phyloP scores from a whole-genome alignment of 1,140 invertebrate genomes.

The Chionoecetes opilio region DNA sequence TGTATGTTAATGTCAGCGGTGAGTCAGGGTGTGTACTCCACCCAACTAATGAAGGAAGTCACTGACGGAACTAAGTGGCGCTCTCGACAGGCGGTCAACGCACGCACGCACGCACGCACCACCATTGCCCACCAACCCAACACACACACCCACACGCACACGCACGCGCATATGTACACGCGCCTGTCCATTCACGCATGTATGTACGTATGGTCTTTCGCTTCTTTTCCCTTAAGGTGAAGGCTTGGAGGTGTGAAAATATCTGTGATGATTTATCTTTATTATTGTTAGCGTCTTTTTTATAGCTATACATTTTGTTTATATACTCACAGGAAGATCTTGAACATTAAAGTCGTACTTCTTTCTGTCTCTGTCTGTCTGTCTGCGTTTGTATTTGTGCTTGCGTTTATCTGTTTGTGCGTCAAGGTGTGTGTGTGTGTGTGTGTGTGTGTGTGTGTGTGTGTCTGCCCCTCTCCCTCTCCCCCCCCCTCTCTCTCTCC shows the following conservation, averaged over 20 bases:
- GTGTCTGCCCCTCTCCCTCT: too few relatives aligned
- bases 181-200: conserved; percentile 32
- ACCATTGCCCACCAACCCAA: too few relatives aligned
- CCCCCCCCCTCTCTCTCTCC: not conserved
- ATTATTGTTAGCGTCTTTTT: too few relatives aligned
- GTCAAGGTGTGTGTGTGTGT: not conserved
- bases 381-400: not conserved
- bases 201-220: not conserved
- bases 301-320: too few relatives aligned
- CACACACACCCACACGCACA: conserved; percentile 31
- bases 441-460: not conserved
- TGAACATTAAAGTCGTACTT: not conserved
- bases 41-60: conserved; percentile 79
- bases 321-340: not conserved
- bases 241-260: not conserved
- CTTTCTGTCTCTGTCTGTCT: not conserved
- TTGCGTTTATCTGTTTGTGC: not conserved
- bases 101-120: conserved; percentile 70
- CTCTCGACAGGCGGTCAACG: conserved; percentile 71
- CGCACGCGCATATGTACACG: conserved; percentile 32
- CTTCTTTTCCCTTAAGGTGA: not conserved
- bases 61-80: conserved; percentile 76
- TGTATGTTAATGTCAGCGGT: conserved; percentile 71
- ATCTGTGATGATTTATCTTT: too few relatives aligned
- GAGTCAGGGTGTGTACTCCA: conserved; percentile 78